Conservation (phyloP, 2,113 vertebrate species). For the Speoplatyrhinus poulsoni region DNA sequence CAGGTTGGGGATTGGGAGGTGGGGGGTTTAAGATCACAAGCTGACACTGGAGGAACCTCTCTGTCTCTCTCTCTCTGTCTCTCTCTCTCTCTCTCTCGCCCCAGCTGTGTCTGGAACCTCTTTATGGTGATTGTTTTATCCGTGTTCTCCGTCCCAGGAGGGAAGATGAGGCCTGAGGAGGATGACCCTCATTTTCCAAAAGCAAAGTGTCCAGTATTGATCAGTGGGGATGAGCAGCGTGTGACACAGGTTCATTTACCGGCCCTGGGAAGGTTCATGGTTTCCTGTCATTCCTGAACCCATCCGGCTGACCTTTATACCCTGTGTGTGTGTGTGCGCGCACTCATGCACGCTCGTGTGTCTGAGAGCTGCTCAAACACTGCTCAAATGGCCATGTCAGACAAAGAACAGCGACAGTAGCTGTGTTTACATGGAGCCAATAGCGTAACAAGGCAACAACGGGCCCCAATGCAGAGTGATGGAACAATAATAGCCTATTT, state of each 20-base stretch:
- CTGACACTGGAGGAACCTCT: conserved; percentile 57
- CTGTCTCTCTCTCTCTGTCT: conserved; percentile 54
- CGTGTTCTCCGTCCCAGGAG: conserved; percentile 69
- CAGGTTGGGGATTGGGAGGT: conserved; percentile 41
- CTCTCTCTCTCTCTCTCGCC: too few relatives aligned
- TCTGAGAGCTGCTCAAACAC: too few relatives aligned
- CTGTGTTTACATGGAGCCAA: too few relatives aligned
- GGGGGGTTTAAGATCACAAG: conserved; percentile 63
- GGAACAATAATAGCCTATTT: neutral
- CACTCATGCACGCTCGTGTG: neutral
- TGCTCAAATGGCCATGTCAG: too few relatives aligned
- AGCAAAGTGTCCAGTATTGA: conserved; percentile 81
- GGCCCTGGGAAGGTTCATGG: conserved; percentile 76
- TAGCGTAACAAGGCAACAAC: too few relatives aligned
- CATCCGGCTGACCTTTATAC: conserved; percentile 73
- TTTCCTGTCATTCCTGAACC: conserved; percentile 79
- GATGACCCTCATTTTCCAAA: conserved; percentile 80
- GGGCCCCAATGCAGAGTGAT: neutral
- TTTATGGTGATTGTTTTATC: conserved; percentile 82
- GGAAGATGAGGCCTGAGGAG: conserved; percentile 49
- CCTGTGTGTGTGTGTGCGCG: conserved; percentile 26
- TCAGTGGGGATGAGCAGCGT: conserved; percentile 72
- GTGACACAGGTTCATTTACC: conserved; percentile 80
- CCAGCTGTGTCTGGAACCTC: conserved; percentile 62
- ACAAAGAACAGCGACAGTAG: too few relatives aligned